Evolutionary conservation across 2,113 vertebrate genomes (phyloP).

Genomic region (Probosciger aterrimus): DNA sequence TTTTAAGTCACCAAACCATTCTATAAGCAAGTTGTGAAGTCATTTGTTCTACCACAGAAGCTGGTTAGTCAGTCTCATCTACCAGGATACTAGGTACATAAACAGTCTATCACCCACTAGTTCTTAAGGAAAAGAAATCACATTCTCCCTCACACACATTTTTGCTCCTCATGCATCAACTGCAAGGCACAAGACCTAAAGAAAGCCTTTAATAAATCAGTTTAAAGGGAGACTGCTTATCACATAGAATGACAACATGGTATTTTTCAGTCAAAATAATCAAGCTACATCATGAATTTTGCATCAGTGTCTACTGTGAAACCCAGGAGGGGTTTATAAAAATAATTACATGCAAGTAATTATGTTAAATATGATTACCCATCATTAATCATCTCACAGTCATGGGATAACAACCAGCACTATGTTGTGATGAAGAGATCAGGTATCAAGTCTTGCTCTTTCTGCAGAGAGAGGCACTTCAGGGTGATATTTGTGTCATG

Average conservation of each 20-base stretch:
- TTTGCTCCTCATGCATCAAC: not conserved
- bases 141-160: not conserved
- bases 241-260: not conserved
- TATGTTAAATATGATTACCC: constrained; percentile 32
- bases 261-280: not conserved
- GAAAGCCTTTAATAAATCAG: not conserved
- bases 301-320: not conserved
- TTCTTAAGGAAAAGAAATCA: not conserved
- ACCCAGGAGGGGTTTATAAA: constrained; percentile 13
- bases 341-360: constrained; percentile 24
- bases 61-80: not conserved
- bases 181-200: not conserved
- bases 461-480: constrained; percentile 64
- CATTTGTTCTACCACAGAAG: not conserved
- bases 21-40: not conserved
- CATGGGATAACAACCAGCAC: not conserved
- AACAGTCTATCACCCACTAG: not conserved
- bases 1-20: not conserved
- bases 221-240: not conserved
- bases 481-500: not conserved
- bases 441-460: constrained; percentile 43
- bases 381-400: constrained; percentile 45
- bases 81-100: not conserved
- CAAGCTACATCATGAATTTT: not conserved
- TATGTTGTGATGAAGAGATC: constrained; percentile 16